Evolutionary conservation across 2,797 vertebrate species (phyloP), one percentile per base, ranked within the genome.

Genomic region (Channa striata): DNA sequence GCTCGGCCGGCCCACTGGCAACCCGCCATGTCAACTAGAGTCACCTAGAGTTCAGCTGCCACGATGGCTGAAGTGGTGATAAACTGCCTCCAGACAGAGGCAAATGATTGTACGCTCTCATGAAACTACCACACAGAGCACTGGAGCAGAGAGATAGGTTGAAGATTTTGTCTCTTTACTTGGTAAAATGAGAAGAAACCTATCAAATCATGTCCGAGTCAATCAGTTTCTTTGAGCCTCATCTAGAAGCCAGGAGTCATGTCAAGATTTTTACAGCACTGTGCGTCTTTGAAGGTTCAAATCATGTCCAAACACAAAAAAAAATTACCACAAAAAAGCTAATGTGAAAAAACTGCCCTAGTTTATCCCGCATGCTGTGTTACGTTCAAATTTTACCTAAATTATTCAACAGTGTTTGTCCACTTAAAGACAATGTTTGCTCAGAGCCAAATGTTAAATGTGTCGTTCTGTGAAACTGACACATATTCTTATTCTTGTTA

Each of bases 11-110:
- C 74, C 75, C 51, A 77, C 77, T 91, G 87, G 83, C 85, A 62
- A 16, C 8, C 1, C 17, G 84, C 87, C 90, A 86, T 23, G 59
- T 70, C 74, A 69, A 59, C 74, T 48, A 64, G 71, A 85, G 86
- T 84, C 87, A 85, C 81, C 68, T 40, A 77, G 68, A 88, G 84
- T 89, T 87, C 82, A 89, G 69, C 81, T 66, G 63, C 70, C 60
- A 47, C 51, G 5, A 54, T n/a, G 44, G 42, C 63, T 23, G 47
- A 60, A 42, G 48, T 11, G 47, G 21, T 9, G 21, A 40, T 51
- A 51, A 82, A 70, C 43, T 14, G 44, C 54, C 49, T 47, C 30
- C 46, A 44, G 59, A 68, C 17, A 47, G 37, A 36, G 30, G 71
- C n/a, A 43, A 59, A 59, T 39, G 10, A 78, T 73, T 58, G 37